Evolutionary conservation across 2,888 invertebrate species (phyloP).

Genomic region (Agrilus cyanescens): DNA sequence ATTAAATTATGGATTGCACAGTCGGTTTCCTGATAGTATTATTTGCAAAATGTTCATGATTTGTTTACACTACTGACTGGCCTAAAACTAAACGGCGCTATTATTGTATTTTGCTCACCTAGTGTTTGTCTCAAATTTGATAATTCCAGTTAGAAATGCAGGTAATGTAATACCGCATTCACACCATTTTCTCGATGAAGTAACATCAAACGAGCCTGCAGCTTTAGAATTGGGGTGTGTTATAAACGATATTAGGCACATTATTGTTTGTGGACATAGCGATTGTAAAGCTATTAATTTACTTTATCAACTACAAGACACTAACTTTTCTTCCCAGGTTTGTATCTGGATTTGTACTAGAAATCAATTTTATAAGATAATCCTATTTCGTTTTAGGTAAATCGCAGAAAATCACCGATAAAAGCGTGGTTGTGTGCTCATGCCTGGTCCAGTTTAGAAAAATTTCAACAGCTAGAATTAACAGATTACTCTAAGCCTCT

Average conservation of each 20-base stretch:
- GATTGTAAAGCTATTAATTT: constrained; percentile 98
- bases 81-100: too few species aligned
- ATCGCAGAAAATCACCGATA: constrained; percentile 74
- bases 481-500: constrained; percentile 58
- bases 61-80: too few species aligned
- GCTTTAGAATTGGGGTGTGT: constrained; percentile 91
- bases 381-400: constrained; percentile 41
- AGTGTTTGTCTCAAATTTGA: not conserved
- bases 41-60: too few species aligned
- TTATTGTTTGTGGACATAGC: constrained; percentile 94
- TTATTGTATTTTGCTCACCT: too few species aligned
- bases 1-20: too few species aligned
- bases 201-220: constrained; percentile 89
- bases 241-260: constrained; percentile 78
- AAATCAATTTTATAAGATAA: constrained; percentile 4
- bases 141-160: constrained; percentile 74
- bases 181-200: constrained; percentile 73
- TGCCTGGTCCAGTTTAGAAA: constrained; percentile 67
- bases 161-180: constrained; percentile 92
- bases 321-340: constrained; percentile 59
- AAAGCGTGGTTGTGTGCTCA: constrained; percentile 87
- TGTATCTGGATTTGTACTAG: constrained; percentile 24
- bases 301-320: constrained; percentile 68
- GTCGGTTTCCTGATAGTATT: too few species aligned
- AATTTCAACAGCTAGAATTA: constrained; percentile 61